Conservation (phyloP, 2,888 invertebrate genomes). For the Hirtodrosophila confusa region DNA sequence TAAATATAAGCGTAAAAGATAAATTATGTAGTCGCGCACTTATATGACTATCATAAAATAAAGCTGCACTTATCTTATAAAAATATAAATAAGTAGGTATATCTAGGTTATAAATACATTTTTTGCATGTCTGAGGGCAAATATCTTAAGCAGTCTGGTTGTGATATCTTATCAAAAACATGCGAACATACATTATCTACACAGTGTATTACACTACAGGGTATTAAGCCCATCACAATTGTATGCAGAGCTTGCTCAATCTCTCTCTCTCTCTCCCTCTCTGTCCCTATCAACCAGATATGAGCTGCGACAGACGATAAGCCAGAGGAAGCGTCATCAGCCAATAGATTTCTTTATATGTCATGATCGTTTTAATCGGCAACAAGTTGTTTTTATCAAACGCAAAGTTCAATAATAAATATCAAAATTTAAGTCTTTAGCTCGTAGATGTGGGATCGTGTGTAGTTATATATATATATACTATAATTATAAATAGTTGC, state of each 20-base stretch:
- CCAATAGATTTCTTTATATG: conserved; percentile 58
- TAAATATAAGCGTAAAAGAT: too few relatives aligned
- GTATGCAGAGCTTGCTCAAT: neutral
- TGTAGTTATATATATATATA: neutral
- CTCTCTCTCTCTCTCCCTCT: conserved; percentile 3
- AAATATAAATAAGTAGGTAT: too few relatives aligned
- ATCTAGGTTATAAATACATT: too few relatives aligned
- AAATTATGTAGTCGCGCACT: too few relatives aligned
- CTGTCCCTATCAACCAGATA: neutral
- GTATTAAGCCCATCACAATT: conserved; percentile 17
- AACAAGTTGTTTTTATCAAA: conserved; percentile 29
- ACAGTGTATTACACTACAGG: conserved; percentile 2
- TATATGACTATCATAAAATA: too few relatives aligned
- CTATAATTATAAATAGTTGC: conserved; percentile 1
- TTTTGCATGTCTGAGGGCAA: too few relatives aligned
- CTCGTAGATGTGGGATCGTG: neutral
- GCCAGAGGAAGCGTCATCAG: conserved; percentile 43
- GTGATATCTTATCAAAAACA: too few relatives aligned
- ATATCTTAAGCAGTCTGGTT: too few relatives aligned
- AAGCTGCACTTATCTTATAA: too few relatives aligned
- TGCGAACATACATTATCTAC: too few relatives aligned
- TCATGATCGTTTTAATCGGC: conserved; percentile 69
- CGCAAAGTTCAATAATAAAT: conserved; percentile 18
- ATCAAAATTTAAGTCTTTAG: conserved; percentile 1
- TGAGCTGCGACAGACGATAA: conserved; percentile 43